Percentiles rank a stretch among this genome's conserved stretches.
Evolutionary conservation across 1,140 invertebrate genomes (phyloP).

Genomic region (Drosophila triauraria): DNA sequence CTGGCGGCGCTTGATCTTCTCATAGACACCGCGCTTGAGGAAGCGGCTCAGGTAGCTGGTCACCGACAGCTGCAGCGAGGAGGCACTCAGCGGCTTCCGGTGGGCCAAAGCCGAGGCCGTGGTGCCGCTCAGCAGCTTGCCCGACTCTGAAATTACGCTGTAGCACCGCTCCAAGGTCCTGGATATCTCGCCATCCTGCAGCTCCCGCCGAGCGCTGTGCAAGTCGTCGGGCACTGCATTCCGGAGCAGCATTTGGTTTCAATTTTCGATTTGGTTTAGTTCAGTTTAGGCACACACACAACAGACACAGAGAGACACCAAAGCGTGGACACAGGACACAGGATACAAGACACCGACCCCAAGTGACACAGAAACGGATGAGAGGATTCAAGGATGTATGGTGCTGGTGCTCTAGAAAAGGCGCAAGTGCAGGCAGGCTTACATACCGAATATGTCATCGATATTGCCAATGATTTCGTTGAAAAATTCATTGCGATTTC

Average conservation of each 20-base stretch:
- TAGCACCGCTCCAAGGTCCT: slow-evolving; percentile 90
- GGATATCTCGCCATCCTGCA: slow-evolving; percentile 89
- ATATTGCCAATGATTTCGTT: slow-evolving; percentile 81
- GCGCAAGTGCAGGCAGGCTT: slow-evolving; percentile 37
- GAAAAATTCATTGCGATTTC: slow-evolving; percentile 76
- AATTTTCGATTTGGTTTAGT: slow-evolving; percentile 59
- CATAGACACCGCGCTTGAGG: slow-evolving; percentile 89
- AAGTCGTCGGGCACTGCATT: slow-evolving; percentile 88
- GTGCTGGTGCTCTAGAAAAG: slow-evolving; percentile 37
- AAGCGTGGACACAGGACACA: slow-evolving; percentile 38
- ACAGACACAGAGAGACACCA: slow-evolving; percentile 34
- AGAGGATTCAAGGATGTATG: slow-evolving; percentile 29
- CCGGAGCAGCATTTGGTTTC: slow-evolving; percentile 59
- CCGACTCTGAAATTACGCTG: slow-evolving; percentile 88
- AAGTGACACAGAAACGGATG: slow-evolving; percentile 25
- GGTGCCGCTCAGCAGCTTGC: slow-evolving; percentile 77
- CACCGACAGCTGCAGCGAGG: slow-evolving; percentile 87
- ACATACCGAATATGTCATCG: slow-evolving; percentile 83
- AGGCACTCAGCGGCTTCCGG: slow-evolving; percentile 85
- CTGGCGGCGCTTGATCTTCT: slow-evolving; percentile 89
- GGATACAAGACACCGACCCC: slow-evolving; percentile 30
- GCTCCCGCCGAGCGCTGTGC: slow-evolving; percentile 89
- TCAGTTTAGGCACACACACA: slow-evolving; percentile 52
- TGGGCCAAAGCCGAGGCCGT: slow-evolving; percentile 85
- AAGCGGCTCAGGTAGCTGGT: slow-evolving; percentile 88